Evolutionary conservation across 2,797 vertebrate species (phyloP), one percentile per base, ranked within the genome.

Genomic region (Tiaroga cobitis): DNA sequence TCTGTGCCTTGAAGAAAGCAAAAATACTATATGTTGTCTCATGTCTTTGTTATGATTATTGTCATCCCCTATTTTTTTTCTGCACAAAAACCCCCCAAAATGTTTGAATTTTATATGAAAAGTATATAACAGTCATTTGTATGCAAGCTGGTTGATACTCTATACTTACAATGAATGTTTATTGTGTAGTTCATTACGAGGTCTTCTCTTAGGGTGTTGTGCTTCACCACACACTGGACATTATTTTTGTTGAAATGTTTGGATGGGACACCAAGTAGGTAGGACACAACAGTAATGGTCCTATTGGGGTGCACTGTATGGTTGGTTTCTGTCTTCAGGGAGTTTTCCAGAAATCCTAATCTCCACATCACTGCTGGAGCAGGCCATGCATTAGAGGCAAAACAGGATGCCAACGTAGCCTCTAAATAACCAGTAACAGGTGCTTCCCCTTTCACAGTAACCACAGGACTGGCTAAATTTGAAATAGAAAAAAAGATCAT

Each of bases 141-240:
- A 21, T 3, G 29, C 15, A 80, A 29, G 5, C 7, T 80, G 8
- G 18, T 32, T 46, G 19, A 79, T 24, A 63, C 1, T 2, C 0
- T 2, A 51, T 84, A 93, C 93, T 69, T 73, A 95, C 94, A 94
- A 43, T 91, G 39, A 16, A 94, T 70, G n/a, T 90, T 85, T 32
- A 93, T 49, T 18, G 1, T 75, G 89, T 89, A 89, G 21, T 76
- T 0, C 13, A 87, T 37, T 4, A 7, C 51, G 21, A 70, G 1
- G 9, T 86, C 70, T 32, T 67, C 4, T 0, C 1, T 2, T 21
- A 87, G n/a, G 0, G 81, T 86, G 2, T 32, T 2, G 70, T 78
- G 84, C n/a, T 7, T 88, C 67, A 94, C 15, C 4, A 91, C 79
- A 83, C 94, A 95, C 4, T 82, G 70, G 61, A 93, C 82, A 8